Evolutionary conservation across 2,888 invertebrate genomes (phyloP), one percentile per base, ranked within the genome.

Genomic region (Cerastis leucographa): DNA sequence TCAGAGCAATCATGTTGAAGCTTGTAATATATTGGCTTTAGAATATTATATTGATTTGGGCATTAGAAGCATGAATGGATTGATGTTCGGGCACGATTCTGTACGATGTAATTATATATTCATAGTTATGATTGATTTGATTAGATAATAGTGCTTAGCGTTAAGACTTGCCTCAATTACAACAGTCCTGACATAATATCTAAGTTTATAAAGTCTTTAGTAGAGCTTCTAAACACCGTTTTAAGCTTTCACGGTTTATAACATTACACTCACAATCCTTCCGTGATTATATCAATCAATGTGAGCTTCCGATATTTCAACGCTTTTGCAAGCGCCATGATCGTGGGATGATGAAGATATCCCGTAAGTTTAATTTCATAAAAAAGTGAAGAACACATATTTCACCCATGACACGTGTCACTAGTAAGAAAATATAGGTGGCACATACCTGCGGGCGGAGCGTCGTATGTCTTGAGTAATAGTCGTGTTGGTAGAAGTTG

Each of bases 401-500:
- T 64, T 42, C 9, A 56, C 12, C 8, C 11, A 14, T 19, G 9
- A 9, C 17, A 3, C 14, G 0, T 17, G 6, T 64, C 12, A 80
- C 19, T 46, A 17, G 2, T 59, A 69, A 42, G n/a, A 75, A 61
- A 78, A 68, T 61, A 75, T 54, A 61, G 64, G 69, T 61, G 64
- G 35, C 35, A 89, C 90, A 78, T 92, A 97, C 97, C 95, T 96
- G 97, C 74, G 97, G 97, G 29, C 97, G 94, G 11, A 97, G 92
- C n/a, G 97, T 97, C 22, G 94, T 94, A 80, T 95, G 96, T 79
- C 97, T 93, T 68, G 97, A 95, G 90, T 97, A 97, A 87, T 96
- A 96, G 94, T 96, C 96, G 74, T 97, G 94, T 90, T 97, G 97
- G 94, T 97, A 97, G 93, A 97, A 97, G 91, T 93, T 97, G 89